Evolutionary conservation across 64 coral and sea anemone species (phyloP), one percentile per base, ranked within the genome.

Genomic region (Catalaphyllia jardinei): DNA sequence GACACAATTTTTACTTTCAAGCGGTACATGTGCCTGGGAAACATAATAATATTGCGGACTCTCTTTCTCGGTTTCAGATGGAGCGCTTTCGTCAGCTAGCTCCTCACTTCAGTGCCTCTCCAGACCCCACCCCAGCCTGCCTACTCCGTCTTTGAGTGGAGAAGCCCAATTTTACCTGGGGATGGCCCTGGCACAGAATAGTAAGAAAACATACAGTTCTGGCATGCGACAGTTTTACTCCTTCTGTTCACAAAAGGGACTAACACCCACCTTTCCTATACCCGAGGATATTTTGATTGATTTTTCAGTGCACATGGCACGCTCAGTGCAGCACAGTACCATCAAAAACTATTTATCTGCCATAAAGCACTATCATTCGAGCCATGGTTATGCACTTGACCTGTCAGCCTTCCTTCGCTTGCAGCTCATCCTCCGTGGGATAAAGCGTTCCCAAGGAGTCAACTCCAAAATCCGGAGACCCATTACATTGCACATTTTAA

Each of bases 61-160:
- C 64, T 72, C 82, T 86, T 14, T 72, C 64, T 86, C 64, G 82
- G 0, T 86, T 86, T 72, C 83, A 73, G 83, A 74, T 86, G 38
- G 31, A 54, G 18, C 61, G 62, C 11, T 72, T 86, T 20, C 62
- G 30, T 2, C 82, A 86, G 33, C 63, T 86, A 52, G 82, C 83
- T 13, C 67, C 83, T 22, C 63, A 72, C 19, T 25, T 8, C 64
- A 54, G 20, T 55, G 14, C 42, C n/a, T 5, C 75, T 51, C 42
- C 75, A 52, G 75, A 77, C 75, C 75, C 75, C 30, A 77, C 52
- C 46, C 46, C 75, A 52, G 75, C 38, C 46, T 24, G 22, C 24
- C 16, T 77, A 22, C 22, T 22, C 75, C 10, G 73, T 75, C 35
- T 75, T 25, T 75, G 5, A 75, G 11, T 46, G 18, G 35, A 13